phyloP scores from a whole-genome alignment of 2,113 vertebrate genomes.

The Chaetorhynchus papuensis region DNA sequence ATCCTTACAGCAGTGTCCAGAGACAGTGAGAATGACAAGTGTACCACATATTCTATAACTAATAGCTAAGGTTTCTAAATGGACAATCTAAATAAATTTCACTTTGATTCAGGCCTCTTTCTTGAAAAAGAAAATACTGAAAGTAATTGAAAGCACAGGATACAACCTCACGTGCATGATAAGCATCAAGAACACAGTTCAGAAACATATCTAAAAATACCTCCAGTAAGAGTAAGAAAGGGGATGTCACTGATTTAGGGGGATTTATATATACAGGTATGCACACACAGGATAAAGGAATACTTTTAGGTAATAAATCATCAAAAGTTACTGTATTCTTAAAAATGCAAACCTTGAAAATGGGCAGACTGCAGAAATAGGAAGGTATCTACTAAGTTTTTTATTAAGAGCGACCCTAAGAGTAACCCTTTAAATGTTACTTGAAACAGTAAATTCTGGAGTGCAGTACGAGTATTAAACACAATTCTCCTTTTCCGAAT shows the following conservation, averaged over 20 bases:
- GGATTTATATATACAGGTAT: background rate
- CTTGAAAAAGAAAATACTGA: background rate
- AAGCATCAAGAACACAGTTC: background rate
- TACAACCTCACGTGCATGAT: background rate
- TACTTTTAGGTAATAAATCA: background rate
- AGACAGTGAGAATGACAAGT: background rate
- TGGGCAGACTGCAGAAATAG: background rate
- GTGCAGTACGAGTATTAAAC: background rate
- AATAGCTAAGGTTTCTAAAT: background rate
- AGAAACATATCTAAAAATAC: background rate
- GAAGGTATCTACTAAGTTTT: background rate
- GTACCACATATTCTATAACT: background rate
- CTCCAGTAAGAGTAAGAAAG: background rate
- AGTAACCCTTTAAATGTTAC: background rate
- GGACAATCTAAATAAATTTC: background rate
- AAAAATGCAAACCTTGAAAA: background rate
- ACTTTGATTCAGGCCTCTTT: background rate
- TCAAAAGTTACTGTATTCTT: background rate
- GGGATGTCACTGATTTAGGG: background rate
- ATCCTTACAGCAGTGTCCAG: conserved; percentile 25
- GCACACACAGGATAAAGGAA: background rate
- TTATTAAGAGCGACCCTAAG: background rate
- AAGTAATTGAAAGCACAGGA: background rate
- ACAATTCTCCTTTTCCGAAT: background rate
- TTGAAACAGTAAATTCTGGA: background rate